Conservation (phyloP, 2,113 vertebrate species). For the Ibidorhyncha struthersii region DNA sequence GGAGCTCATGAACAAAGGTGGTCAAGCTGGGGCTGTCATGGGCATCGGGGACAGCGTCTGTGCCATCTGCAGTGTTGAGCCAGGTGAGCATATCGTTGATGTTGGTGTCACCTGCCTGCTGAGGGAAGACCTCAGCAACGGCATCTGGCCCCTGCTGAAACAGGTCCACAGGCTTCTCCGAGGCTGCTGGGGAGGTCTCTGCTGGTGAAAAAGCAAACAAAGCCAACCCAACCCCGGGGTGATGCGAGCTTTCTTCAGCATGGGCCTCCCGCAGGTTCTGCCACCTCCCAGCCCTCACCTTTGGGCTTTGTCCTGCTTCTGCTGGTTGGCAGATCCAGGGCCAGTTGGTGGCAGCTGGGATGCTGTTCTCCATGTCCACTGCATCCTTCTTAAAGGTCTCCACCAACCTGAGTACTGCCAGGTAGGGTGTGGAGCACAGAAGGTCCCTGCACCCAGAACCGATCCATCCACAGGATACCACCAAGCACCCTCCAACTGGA, state of each 20-base stretch:
- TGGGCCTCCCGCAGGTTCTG: background rate
- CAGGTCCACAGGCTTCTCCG: background rate
- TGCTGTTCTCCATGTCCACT: background rate
- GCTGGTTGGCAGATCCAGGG: rapidly evolving
- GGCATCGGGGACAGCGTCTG: background rate
- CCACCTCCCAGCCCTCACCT: background rate
- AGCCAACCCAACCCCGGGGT: background rate
- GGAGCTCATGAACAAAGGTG: background rate
- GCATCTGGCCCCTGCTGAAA: background rate
- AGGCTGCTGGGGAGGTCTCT: background rate
- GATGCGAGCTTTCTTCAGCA: background rate
- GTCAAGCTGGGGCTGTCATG: background rate
- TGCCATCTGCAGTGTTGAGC: background rate
- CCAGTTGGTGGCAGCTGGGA: background rate
- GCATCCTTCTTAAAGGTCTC: background rate
- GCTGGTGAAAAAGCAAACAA: background rate
- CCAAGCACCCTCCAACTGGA: background rate
- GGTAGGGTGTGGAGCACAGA: background rate
- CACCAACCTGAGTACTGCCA: background rate
- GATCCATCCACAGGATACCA: background rate
- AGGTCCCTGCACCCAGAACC: background rate
- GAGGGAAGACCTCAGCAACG: background rate
- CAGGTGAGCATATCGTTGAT: background rate
- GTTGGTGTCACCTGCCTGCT: too few species aligned
- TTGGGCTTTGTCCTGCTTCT: background rate